A percentile compares a stretch with the other conserved stretches of the same genome.
Conservation (phyloP, 2,888 invertebrate genomes). For the Carpatolechia fugitivella region DNA sequence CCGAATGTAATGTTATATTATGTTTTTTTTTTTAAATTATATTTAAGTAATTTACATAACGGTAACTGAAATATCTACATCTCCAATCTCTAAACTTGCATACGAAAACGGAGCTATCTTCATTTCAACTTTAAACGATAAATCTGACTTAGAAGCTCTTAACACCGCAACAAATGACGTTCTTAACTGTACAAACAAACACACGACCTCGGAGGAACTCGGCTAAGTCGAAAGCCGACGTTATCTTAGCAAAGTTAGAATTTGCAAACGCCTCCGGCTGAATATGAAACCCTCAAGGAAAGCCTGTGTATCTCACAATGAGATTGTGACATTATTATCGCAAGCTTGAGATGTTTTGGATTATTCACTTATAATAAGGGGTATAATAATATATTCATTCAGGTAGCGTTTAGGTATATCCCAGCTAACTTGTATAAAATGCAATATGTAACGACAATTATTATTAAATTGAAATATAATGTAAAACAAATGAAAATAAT, state of each 20-base stretch:
- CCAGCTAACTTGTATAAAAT: no score
- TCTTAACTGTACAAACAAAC: conserved; percentile 13
- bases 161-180: conserved; percentile 13
- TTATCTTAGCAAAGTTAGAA: conserved; percentile 63
- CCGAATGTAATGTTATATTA: no score
- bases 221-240: conserved; percentile 25
- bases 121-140: conserved; percentile 16
- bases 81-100: conserved; percentile 17
- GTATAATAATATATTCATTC: no score
- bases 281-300: conserved; percentile 42
- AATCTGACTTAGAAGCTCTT: conserved; percentile 10
- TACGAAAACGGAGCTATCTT: conserved; percentile 14
- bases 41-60: no score
- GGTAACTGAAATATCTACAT: no score
- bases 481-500: no score
- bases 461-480: no score
- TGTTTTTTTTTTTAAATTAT: no score
- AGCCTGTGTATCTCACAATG: conserved; percentile 45
- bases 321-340: conserved; percentile 38
- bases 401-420: no score
- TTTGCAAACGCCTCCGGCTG: conserved; percentile 55
- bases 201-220: background rate
- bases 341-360: conserved; percentile 13
- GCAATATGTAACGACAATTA: no score
- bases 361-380: background rate